Base-by-base conservation (phyloP, 2,888 invertebrate species). In the Anarsia innoxiella region DNA sequence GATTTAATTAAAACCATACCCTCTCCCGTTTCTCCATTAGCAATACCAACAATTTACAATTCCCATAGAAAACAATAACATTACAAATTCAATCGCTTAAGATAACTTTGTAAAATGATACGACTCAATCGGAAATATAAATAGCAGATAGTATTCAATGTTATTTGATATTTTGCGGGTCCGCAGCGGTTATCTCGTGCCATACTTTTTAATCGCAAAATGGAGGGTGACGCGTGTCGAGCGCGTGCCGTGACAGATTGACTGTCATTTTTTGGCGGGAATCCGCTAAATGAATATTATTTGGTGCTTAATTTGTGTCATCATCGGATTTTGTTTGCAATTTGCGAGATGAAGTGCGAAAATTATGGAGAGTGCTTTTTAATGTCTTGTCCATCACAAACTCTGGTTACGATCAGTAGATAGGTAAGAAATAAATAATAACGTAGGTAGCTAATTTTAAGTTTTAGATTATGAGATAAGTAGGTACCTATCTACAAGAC, bases 111-210 rank as follows among this genome's bases (percentile, higher is more conserved):
- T 73, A 79, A 83, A 74, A 42, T 46, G 74, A 82, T 75, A 77
- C 56, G 53, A 39, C 66, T 65, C 77, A 77, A 82, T 82, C 78
- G 60, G 73, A 74, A 79, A 78, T 45, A 75, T 66, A 82, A 83
- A 83, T 79, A 83, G 65, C 69, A 71, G 74, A 77, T 73, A 73
- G 29, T 28, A 65, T 61, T 60, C 51, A 25, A 48, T 71, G 82
- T 77, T 80, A 83, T 64, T 66, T 59, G 68, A 83, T 82, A 75
- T 66, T 71, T 71, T 66, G 62, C 67, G 63, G 69, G 73, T 73
- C 66, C 71, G 56, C 55, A 56, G n/a, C n/a, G 66, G 55, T 66
- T 70, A 74, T 75, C 73, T 71, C 52, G 41, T 19, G 49, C 51
- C 54, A 59, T 66, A 60, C 51, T 61, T 72, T 71, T 71, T 72